Evolutionary conservation across 1,140 invertebrate genomes (phyloP).

Genomic region (Drosophila sturtevanti): DNA sequence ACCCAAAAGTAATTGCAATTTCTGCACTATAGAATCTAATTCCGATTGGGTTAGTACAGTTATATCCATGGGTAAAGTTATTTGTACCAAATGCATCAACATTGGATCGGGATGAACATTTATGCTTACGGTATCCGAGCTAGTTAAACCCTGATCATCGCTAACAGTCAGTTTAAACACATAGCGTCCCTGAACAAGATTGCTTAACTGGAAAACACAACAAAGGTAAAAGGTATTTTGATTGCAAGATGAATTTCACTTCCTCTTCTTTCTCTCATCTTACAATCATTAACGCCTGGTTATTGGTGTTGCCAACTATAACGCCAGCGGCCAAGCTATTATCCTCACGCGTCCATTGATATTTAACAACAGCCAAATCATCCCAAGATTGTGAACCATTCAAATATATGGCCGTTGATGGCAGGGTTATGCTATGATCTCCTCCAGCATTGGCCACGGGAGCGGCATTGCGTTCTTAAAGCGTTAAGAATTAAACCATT

Average conservation of each 20-base stretch:
- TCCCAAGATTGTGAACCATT: constrained; percentile 94
- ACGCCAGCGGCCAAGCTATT: constrained; percentile 93
- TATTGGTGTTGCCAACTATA: constrained; percentile 89
- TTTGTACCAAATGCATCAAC: constrained; percentile 90
- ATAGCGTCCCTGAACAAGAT: constrained; percentile 93
- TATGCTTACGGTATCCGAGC: constrained; percentile 91
- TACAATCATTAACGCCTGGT: constrained; percentile 90
- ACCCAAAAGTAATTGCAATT: constrained; percentile 86
- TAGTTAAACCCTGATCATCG: constrained; percentile 93
- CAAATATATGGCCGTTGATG: constrained; percentile 89
- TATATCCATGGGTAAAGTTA: constrained; percentile 89
- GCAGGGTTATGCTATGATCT: constrained; percentile 90
- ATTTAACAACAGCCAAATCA: constrained; percentile 93
- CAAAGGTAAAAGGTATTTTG: neutral
- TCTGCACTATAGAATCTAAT: constrained; percentile 84
- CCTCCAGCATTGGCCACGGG: constrained; percentile 94
- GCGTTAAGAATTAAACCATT: neutral
- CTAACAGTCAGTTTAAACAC: constrained; percentile 93
- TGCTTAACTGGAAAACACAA: constrained; percentile 86
- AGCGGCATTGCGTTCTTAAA: constrained; percentile 94
- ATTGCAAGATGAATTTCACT: neutral
- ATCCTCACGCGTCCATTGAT: constrained; percentile 92
- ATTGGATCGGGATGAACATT: constrained; percentile 92
- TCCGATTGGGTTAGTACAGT: constrained; percentile 83
- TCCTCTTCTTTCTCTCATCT: constrained; percentile 21